These are phyloP conservation scores for Thera obeliscata DNA, from an alignment of 2,888 invertebrate species.

Conservation along the genomic window DNA sequence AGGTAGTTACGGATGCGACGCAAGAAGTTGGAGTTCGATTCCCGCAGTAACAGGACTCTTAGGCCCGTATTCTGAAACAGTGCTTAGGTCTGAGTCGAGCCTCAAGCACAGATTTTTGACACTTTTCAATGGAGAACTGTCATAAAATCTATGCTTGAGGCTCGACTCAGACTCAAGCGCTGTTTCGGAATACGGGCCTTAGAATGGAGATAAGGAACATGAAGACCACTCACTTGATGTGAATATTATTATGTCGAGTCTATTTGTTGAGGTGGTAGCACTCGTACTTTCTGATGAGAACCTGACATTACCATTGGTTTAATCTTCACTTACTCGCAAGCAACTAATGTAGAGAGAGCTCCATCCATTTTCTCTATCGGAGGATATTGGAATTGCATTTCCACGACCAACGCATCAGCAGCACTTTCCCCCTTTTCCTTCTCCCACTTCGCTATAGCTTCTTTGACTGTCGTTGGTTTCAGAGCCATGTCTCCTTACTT, in stretches of 20 bases:
- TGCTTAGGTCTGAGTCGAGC: too few relatives aligned
- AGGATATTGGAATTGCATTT: constrained; percentile 94
- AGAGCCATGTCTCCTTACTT: constrained; percentile 34
- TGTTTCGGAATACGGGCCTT: too few relatives aligned
- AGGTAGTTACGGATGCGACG: too few relatives aligned
- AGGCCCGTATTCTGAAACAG: too few relatives aligned
- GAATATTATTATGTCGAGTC: background rate
- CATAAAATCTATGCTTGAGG: too few relatives aligned
- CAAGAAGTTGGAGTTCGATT: too few relatives aligned
- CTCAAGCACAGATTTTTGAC: too few relatives aligned
- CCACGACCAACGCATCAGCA: constrained; percentile 89
- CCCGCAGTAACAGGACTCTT: too few relatives aligned
- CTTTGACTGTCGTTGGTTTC: constrained; percentile 90
- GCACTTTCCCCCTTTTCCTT: constrained; percentile 87
- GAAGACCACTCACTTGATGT: background rate
- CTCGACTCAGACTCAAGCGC: too few relatives aligned
- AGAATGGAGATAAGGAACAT: too few relatives aligned
- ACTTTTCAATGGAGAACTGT: too few relatives aligned
- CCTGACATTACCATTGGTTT: background rate
- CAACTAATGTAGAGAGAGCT: constrained; percentile 89
- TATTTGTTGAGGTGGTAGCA: too few relatives aligned
- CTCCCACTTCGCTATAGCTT: constrained; percentile 94
- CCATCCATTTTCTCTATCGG: constrained; percentile 98
- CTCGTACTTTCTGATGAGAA: background rate
- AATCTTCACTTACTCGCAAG: constrained; percentile 84